Base-by-base conservation (phyloP, 2,113 vertebrate species). In the Odocoileus virginianus region DNA sequence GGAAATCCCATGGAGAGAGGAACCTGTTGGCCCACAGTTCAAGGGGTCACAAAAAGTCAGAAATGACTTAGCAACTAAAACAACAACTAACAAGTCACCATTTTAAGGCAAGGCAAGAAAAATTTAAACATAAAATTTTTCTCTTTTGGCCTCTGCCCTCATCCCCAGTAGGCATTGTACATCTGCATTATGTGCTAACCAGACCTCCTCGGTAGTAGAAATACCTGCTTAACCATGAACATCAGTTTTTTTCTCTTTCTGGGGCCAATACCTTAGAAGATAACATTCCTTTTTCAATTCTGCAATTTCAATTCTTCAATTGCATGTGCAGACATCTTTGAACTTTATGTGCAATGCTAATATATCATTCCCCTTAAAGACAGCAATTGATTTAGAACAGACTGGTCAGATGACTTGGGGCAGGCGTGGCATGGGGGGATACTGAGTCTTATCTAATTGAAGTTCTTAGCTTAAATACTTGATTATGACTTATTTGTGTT, bases 381-480 rank as follows among this genome's bases (percentile, higher is more conserved):
- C 2, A 33, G 17, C 9, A 50, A 33, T 19, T 81, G 78, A 50
- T 52, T 50, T 33, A 33, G 28, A n/a, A 82, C 19, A 54, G 30
- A 82, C 33, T 52, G 6, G 11, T 82, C 30, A 54, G 30, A 25
- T 54, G 30, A 82, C 79, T 52, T 13, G 17, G 17, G 17, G 30
- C 1, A 2, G 17, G n/a, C 2, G 0, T 71, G 64, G n/a, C 1
- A 1, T 43, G 11, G 21, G 0, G 10, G 71, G 6, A 43, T 54
- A 15, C 33, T 27, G 33, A n/a, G 12, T n/a, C 19, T 55, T 12
- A 55, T 33, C 52, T 36, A 83, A 36, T 8, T 33, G 52, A 83
- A 55, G 12, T 15, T 83, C 52, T 27, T 83, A 36, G 33, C 21
- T 36, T 36, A 36, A 55, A 36, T 55, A 54, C 81, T 55, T 83